Base-by-base conservation (phyloP, 1,140 invertebrate genomes). In the Palaemon carinicauda region DNA sequence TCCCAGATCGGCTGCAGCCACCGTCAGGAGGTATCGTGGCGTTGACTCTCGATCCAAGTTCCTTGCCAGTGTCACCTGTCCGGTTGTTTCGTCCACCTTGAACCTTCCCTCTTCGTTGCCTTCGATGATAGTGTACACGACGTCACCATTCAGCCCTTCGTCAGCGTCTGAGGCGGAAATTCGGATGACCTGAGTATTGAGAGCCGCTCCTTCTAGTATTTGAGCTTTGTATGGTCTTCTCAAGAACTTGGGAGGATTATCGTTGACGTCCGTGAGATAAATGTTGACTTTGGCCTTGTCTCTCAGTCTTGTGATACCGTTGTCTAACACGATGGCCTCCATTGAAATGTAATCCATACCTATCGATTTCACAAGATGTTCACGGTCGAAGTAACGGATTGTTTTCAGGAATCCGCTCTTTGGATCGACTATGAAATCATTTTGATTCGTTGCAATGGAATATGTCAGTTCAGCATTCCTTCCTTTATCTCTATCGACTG, bases 361-460 rank as follows among this genome's bases (percentile, higher is more conserved):
- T 1, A 94, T 95, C 17, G 92, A 94, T 88, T 94, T 93, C 0
- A 97, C 93, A 27, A 98, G 91, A 27, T 94, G 94, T 91, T 99
- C 97, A 65, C 97, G 93, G 91, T 98, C 97, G 90, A 98, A 98
- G 17, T 94, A 93, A 77, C 94, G 94, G 5, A 95, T 92, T 0
- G 97, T 97, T 92, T 95, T 96, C 56, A 98, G 95, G 90, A 98
- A 98, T 9, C 97, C 97, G 91, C 97, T 98, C 90, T 96, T 94
- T 0, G 96, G 95, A 91, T 98, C 96, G 53, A 99, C 95, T 10
- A 93, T 93, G 91, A 99, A 99, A 90, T 97, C 96, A 89, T 94
- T 94, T 91, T 97, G 96, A 51, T 90, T 90, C 51, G 92, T 92
- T 1, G 94, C 94, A 0, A 95, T 93, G 14, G 95, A 96, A 91